These are phyloP conservation scores for Drosophila pseudotakahashii DNA, from an alignment of 2,888 invertebrate genomes.

Conservation along the genomic window DNA sequence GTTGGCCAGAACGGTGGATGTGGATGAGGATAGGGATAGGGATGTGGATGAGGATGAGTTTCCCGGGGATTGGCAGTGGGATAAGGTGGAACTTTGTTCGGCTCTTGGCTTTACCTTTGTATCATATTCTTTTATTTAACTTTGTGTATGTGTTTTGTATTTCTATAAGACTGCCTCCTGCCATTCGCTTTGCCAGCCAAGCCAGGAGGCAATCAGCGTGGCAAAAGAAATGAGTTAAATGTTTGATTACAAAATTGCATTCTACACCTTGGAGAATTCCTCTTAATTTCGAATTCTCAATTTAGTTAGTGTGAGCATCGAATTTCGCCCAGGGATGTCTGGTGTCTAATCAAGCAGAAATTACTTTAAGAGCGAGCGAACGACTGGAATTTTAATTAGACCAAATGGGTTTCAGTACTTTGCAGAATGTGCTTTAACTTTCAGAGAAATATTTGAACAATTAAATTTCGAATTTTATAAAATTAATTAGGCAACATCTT, in stretches of 20 bases:
- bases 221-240: constrained; percentile 48
- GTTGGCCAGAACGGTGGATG: constrained; percentile 28
- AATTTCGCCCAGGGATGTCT: not conserved
- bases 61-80: constrained; percentile 21
- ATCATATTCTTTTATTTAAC: constrained; percentile 45
- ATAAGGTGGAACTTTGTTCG: constrained; percentile 33
- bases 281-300: constrained; percentile 33
- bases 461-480: too few species aligned
- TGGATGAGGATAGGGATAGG: not conserved
- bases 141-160: constrained; percentile 39
- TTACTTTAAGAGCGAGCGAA: not conserved
- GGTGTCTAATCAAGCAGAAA: not conserved
- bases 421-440: not conserved
- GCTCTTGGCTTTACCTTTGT: constrained; percentile 48
- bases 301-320: constrained; percentile 16
- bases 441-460: not conserved
- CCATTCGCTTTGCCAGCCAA: constrained; percentile 11
- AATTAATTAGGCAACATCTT: too few species aligned
- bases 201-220: constrained; percentile 44
- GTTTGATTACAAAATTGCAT: constrained; percentile 53
- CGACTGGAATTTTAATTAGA: constrained; percentile 1
- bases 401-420: not conserved
- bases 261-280: constrained; percentile 41
- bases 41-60: constrained; percentile 1
- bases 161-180: constrained; percentile 38